A percentile compares a stretch with the other conserved stretches of the same genome.
Conservation (phyloP, 2,888 invertebrate genomes). For the Serripes groenlandicus region DNA sequence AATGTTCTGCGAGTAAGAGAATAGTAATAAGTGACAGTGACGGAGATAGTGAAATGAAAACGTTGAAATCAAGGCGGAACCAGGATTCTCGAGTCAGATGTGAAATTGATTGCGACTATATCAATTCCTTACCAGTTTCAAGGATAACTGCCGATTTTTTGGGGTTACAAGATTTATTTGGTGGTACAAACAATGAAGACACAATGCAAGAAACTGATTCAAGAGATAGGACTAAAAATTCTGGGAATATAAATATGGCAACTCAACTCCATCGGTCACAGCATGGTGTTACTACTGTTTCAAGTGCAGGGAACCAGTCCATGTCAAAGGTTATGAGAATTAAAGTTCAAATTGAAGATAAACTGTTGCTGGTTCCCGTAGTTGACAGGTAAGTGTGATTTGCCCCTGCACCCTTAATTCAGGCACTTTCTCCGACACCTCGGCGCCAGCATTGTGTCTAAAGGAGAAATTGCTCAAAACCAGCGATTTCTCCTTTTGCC, state of each 20-base stretch:
- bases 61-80: not conserved
- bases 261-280: not conserved
- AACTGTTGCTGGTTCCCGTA: constrained; percentile 91
- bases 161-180: not conserved
- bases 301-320: not conserved
- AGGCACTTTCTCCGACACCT: too few relatives aligned
- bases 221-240: not conserved
- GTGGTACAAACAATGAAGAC: not conserved
- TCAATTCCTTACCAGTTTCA: not conserved
- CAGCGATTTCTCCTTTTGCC: too few relatives aligned
- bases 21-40: not conserved
- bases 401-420: too few relatives aligned
- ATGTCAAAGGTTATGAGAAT: constrained; percentile 71
- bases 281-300: not conserved
- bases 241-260: not conserved
- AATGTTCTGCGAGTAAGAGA: not conserved
- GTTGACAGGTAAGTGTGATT: constrained; percentile 65
- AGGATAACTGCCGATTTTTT: not conserved
- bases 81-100: not conserved
- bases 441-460: too few relatives aligned
- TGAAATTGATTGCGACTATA: not conserved
- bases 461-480: too few relatives aligned
- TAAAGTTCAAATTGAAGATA: constrained; percentile 89
- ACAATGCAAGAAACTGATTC: not conserved
- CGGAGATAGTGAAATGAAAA: not conserved